phyloP scores from a whole-genome alignment of 2,113 vertebrate genomes.

The Cottus gobio region DNA sequence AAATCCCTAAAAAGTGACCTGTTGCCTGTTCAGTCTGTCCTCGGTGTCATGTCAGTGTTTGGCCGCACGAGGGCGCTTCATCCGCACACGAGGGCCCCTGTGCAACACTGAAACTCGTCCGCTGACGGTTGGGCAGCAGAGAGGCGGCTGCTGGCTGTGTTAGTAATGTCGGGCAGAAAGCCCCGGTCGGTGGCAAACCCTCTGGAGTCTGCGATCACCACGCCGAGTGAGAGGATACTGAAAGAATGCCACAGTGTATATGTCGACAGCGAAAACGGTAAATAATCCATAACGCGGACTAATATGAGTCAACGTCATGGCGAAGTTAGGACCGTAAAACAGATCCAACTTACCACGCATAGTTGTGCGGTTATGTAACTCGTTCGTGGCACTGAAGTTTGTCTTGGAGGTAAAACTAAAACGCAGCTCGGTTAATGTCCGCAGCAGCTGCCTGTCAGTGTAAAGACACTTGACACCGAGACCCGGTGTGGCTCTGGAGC shows the following conservation, averaged over 20 bases:
- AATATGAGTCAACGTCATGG: background rate
- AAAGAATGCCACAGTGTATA: constrained; percentile 85
- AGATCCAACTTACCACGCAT: background rate
- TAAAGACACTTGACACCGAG: constrained; percentile 50
- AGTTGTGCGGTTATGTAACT: constrained; percentile 21
- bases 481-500: background rate
- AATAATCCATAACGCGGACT: constrained; percentile 29
- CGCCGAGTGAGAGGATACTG: constrained; percentile 83
- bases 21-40: background rate
- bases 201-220: constrained; percentile 81
- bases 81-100: constrained; percentile 16
- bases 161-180: constrained; percentile 82
- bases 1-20: background rate
- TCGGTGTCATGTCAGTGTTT: background rate
- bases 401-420: background rate
- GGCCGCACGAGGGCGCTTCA: constrained; percentile 50
- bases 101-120: constrained; percentile 77
- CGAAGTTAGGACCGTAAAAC: background rate
- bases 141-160: background rate
- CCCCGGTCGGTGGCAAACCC: constrained; percentile 82
- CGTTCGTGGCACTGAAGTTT: constrained; percentile 3
- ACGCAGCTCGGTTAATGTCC: background rate
- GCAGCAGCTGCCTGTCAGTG: constrained; percentile 59
- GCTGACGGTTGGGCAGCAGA: constrained; percentile 13
- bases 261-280: constrained; percentile 84